These are phyloP conservation scores for Notodonta dromedarius DNA, from an alignment of 2,888 invertebrate genomes.

Conservation along the genomic window DNA sequence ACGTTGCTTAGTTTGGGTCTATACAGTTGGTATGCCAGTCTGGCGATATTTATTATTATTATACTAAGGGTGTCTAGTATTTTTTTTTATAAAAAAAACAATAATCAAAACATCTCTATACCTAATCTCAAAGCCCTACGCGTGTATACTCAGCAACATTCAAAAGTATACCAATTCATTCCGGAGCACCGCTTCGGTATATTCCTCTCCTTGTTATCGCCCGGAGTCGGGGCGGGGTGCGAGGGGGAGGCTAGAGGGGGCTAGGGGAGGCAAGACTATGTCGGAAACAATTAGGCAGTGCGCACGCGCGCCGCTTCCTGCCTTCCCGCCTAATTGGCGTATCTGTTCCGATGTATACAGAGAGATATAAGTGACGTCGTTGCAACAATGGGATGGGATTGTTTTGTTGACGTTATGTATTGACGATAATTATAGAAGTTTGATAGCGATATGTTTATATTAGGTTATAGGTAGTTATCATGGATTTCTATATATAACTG, in stretches of 20 bases:
- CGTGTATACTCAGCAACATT: too few species aligned
- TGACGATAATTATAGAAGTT: background rate
- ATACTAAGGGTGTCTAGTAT: too few species aligned
- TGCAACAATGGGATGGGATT: conserved; percentile 59
- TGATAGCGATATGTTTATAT: conserved; percentile 3
- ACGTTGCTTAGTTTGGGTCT: too few species aligned
- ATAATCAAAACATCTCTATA: too few species aligned
- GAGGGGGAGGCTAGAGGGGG: conserved; percentile 21
- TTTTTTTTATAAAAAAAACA: too few species aligned
- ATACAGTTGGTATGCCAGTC: too few species aligned
- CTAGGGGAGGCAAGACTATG: conserved; percentile 47
- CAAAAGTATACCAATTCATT: background rate
- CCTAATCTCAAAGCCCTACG: too few species aligned
- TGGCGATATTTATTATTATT: too few species aligned
- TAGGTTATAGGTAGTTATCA: background rate
- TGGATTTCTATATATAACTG: too few species aligned
- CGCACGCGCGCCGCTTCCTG: conserved; percentile 79
- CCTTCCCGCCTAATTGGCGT: conserved; percentile 71
- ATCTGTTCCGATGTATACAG: conserved; percentile 70
- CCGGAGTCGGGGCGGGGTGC: conserved; percentile 35
- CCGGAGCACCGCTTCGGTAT: conserved; percentile 9
- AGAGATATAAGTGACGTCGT: conserved; percentile 74
- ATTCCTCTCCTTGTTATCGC: conserved; percentile 45
- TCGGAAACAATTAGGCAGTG: conserved; percentile 77
- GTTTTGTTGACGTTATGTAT: conserved; percentile 37